Evolutionary conservation across 2,888 invertebrate species (phyloP).

Genomic region (Drosophila parthenogenetica): DNA sequence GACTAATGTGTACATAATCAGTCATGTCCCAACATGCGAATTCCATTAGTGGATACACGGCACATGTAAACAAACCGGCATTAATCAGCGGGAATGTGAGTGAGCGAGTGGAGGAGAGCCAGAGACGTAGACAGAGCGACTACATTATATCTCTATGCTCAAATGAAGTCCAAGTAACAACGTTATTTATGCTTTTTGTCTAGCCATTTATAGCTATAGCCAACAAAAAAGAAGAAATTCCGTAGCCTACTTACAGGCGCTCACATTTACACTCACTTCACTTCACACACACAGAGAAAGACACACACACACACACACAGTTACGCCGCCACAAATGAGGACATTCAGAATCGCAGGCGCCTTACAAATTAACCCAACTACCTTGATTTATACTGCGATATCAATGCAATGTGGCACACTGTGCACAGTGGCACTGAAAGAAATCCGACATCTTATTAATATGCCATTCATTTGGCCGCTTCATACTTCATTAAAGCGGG

Average conservation of each 20-base stretch:
- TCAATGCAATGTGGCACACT: constrained; percentile 57
- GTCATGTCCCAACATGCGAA: constrained; percentile 81
- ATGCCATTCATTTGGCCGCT: constrained; percentile 79
- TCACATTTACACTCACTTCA: constrained; percentile 4
- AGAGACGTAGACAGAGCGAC: background rate
- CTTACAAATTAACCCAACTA: constrained; percentile 71
- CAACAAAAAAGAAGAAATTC: constrained; percentile 17
- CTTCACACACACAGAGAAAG: constrained; percentile 1
- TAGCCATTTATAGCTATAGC: constrained; percentile 32
- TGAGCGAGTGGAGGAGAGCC: constrained; percentile 4
- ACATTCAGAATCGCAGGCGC: constrained; percentile 35
- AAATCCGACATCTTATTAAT: constrained; percentile 79
- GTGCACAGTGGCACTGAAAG: constrained; percentile 51
- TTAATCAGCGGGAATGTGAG: constrained; percentile 62
- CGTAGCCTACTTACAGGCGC: constrained; percentile 31
- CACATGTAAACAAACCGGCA: constrained; percentile 74
- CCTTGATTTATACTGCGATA: constrained; percentile 73
- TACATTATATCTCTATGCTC: background rate
- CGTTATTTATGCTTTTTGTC: constrained; percentile 74
- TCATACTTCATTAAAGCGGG: constrained; percentile 78
- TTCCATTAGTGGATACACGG: constrained; percentile 77
- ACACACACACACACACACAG: constrained; percentile 5
- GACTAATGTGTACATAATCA: constrained; percentile 80
- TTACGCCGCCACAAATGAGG: background rate
- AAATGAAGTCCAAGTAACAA: constrained; percentile 28